These are phyloP conservation scores for Rhyzopertha dominica DNA, from an alignment of 1,140 invertebrate species.

Conservation along the genomic window DNA sequence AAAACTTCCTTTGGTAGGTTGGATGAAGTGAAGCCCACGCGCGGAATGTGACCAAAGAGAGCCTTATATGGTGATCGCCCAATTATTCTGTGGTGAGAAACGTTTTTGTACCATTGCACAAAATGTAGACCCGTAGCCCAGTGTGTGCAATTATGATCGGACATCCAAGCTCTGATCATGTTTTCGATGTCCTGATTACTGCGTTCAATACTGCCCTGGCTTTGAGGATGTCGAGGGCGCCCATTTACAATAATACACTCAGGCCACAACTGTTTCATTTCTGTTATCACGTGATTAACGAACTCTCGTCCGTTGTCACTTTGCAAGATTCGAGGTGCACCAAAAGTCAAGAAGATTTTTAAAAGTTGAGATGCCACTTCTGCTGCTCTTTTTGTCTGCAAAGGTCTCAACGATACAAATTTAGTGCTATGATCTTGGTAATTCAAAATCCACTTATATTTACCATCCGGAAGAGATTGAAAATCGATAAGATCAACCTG, in stretches of 20 bases:
- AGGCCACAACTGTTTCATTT: conserved; percentile 31
- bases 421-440: conserved; percentile 49
- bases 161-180: conserved; percentile 24
- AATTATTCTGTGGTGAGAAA: conserved; percentile 24
- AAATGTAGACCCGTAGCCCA: conserved; percentile 26
- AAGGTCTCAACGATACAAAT: conserved; percentile 41
- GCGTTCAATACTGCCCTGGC: conserved; percentile 38
- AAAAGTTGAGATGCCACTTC: conserved; percentile 41
- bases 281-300: conserved; percentile 29
- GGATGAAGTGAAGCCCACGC: too few relatives aligned
- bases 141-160: conserved; percentile 17
- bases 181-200: conserved; percentile 28
- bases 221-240: too few relatives aligned
- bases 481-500: conserved; percentile 41
- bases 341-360: conserved; percentile 44
- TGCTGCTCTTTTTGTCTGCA: conserved; percentile 41
- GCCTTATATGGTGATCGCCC: conserved; percentile 21
- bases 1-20: too few relatives aligned
- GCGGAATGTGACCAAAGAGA: too few relatives aligned
- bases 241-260: conserved; percentile 44
- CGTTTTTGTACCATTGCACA: conserved; percentile 26
- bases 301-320: conserved; percentile 45
- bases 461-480: conserved; percentile 35
- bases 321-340: conserved; percentile 42
- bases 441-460: conserved; percentile 40